Conservation (phyloP, 1,140 invertebrate genomes). For the Megalonaias nervosa region DNA sequence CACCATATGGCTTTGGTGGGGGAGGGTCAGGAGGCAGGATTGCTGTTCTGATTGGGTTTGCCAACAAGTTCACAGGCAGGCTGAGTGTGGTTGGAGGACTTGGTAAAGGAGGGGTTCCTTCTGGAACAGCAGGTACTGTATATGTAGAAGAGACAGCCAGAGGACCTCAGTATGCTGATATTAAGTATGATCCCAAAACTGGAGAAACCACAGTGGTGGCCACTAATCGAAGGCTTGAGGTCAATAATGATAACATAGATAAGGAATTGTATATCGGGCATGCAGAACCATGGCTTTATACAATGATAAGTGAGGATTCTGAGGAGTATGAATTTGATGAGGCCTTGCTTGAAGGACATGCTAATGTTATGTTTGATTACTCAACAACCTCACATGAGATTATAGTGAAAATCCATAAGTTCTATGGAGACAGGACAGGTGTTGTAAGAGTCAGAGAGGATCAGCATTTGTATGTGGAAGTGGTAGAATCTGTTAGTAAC, state of each 20-base stretch:
- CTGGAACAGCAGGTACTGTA: constrained; percentile 58
- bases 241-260: constrained; percentile 57
- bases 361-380: constrained; percentile 57
- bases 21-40: constrained; percentile 58
- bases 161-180: constrained; percentile 60
- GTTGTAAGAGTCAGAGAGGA: constrained; percentile 50
- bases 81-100: constrained; percentile 50
- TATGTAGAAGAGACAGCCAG: constrained; percentile 58
- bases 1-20: constrained; percentile 34
- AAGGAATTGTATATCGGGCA: constrained; percentile 49
- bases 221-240: constrained; percentile 44
- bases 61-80: constrained; percentile 50
- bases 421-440: constrained; percentile 57
- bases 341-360: constrained; percentile 49
- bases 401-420: constrained; percentile 46
- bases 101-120: constrained; percentile 38
- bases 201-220: constrained; percentile 38
- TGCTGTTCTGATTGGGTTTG: constrained; percentile 50
- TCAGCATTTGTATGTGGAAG: constrained; percentile 57
- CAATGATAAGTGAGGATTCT: constrained; percentile 47
- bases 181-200: constrained; percentile 52
- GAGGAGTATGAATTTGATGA: constrained; percentile 60
- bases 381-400: constrained; percentile 39
- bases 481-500: constrained; percentile 54
- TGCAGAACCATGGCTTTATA: constrained; percentile 57